Percentiles rank a stretch among this genome's conserved stretches.
Conservation (phyloP, 2,797 vertebrate species). For the Trichosurus vulpecula region DNA sequence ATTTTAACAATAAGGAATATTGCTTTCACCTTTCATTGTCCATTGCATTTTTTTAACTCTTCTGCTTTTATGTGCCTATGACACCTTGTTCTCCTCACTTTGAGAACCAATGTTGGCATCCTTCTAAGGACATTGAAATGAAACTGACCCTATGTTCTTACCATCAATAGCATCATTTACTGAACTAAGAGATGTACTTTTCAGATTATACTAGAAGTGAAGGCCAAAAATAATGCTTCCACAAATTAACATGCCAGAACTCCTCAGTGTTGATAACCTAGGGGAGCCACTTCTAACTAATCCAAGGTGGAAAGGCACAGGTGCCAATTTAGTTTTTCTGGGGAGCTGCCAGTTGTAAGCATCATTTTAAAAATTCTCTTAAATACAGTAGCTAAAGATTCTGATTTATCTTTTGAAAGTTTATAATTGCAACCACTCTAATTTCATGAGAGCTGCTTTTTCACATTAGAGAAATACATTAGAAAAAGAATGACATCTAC, state of each 20-base stretch:
- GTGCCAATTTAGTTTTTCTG: background rate
- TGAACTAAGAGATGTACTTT: background rate
- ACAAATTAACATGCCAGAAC: background rate
- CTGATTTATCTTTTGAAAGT: background rate
- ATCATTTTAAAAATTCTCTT: background rate
- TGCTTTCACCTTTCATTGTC: background rate
- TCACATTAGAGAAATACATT: background rate
- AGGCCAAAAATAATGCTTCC: background rate
- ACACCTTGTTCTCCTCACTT: background rate
- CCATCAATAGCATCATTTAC: background rate
- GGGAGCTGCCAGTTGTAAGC: background rate
- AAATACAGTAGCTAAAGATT: background rate
- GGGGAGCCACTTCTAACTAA: background rate
- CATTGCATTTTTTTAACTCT: background rate
- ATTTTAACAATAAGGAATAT: background rate
- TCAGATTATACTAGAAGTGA: background rate
- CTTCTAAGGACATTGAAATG: background rate
- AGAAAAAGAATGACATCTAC: background rate
- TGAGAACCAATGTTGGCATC: background rate
- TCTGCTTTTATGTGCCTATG: background rate
- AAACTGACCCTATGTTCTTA: background rate
- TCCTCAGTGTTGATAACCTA: background rate
- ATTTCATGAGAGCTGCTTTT: background rate
- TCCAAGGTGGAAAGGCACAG: background rate
- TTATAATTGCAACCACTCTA: background rate